A percentile compares a stretch with the other conserved stretches of the same genome.
These are phyloP conservation scores for Aporophyla nigra DNA, from an alignment of 2,888 invertebrate genomes.

Conservation along the genomic window DNA sequence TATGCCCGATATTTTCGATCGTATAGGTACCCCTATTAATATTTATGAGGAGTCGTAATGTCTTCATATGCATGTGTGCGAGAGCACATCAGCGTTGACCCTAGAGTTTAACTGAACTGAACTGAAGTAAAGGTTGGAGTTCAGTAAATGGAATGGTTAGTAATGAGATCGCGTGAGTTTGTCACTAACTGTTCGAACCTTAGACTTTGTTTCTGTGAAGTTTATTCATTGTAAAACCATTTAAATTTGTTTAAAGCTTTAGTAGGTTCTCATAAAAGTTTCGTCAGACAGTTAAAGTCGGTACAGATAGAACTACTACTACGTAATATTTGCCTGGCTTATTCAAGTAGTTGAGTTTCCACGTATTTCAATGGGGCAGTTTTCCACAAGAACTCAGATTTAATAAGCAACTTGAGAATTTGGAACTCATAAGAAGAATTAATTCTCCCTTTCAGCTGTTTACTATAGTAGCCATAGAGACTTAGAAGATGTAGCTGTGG, in stretches of 20 bases:
- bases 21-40: slow-evolving; percentile 46
- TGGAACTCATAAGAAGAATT: too few relatives aligned
- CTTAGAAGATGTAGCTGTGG: too few relatives aligned
- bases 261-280: slow-evolving; percentile 2
- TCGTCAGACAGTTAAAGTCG: not conserved
- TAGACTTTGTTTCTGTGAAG: slow-evolving; percentile 17
- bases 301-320: slow-evolving; percentile 1
- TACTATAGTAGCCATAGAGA: too few relatives aligned
- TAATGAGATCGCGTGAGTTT: slow-evolving; percentile 28
- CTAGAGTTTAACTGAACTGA: slow-evolving; percentile 10
- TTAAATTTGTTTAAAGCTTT: slow-evolving; percentile 16
- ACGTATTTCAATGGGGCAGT: too few relatives aligned
- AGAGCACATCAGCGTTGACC: slow-evolving; percentile 17
- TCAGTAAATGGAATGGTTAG: slow-evolving; percentile 20
- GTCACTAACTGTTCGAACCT: slow-evolving; percentile 27
- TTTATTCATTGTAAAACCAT: slow-evolving; percentile 23
- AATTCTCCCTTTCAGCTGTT: too few relatives aligned
- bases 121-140: slow-evolving; percentile 29
- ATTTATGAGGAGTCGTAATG: slow-evolving; percentile 53
- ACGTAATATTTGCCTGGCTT: too few relatives aligned
- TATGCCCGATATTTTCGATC: slow-evolving; percentile 47
- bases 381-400: too few relatives aligned
- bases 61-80: slow-evolving; percentile 33
- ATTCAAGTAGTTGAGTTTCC: not conserved
- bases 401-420: too few relatives aligned